phyloP scores from a whole-genome alignment of 2,113 vertebrate species.

The Cheirogaleus medius region DNA sequence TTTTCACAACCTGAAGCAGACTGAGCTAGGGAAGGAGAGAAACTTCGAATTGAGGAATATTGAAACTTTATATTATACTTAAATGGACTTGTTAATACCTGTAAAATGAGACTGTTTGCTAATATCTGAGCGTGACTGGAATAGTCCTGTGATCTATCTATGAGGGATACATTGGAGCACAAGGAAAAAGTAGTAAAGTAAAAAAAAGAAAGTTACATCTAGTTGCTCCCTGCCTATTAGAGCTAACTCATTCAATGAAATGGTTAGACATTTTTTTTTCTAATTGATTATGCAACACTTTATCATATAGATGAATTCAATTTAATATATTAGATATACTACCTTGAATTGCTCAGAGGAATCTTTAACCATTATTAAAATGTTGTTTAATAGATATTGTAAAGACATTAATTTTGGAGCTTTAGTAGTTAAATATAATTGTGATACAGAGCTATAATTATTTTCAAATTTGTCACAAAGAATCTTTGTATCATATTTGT shows the following conservation, averaged over 20 bases:
- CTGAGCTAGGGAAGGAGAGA: neutral
- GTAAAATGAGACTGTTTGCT: neutral
- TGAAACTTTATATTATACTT: neutral
- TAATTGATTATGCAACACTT: conserved; percentile 16
- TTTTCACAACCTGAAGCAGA: neutral
- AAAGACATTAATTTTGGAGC: neutral
- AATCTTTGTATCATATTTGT: neutral
- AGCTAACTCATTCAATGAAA: neutral
- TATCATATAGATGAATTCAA: conserved; percentile 23
- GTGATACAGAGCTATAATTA: conserved; percentile 2
- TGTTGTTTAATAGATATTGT: conserved; percentile 6
- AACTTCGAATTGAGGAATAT: neutral
- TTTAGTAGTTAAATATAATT: conserved; percentile 37
- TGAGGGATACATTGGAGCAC: neutral
- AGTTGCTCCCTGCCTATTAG: neutral
- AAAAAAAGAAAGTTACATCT: neutral
- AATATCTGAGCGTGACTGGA: neutral
- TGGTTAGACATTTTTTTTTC: neutral
- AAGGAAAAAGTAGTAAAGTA: neutral
- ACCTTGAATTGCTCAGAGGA: conserved; percentile 28
- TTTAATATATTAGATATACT: neutral
- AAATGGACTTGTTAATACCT: neutral
- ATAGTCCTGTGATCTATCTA: neutral
- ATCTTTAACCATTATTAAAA: conserved; percentile 23
- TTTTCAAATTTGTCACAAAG: neutral